Conservation (phyloP, 2,888 invertebrate species). For the Macaria notata region DNA sequence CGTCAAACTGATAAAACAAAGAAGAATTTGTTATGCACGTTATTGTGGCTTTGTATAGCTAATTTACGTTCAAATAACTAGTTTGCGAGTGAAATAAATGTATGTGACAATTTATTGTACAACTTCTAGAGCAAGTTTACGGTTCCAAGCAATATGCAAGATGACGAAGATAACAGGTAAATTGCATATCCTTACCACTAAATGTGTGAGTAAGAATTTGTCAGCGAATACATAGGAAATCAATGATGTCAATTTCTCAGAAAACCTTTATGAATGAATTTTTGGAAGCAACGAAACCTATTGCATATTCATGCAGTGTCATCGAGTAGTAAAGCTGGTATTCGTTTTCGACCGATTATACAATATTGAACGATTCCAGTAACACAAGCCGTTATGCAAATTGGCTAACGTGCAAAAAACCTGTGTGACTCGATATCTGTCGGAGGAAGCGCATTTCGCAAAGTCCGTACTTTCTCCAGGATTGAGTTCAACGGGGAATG, state of each 20-base stretch:
- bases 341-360: slow-evolving; percentile 43
- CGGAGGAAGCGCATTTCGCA: slow-evolving; percentile 36
- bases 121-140: no score
- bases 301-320: slow-evolving; percentile 42
- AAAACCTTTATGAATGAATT: slow-evolving; percentile 45
- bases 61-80: no score
- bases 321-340: slow-evolving; percentile 35
- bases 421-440: slow-evolving; percentile 42
- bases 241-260: slow-evolving; percentile 31
- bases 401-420: slow-evolving; percentile 47
- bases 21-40: not conserved
- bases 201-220: slow-evolving; percentile 7
- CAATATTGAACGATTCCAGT: slow-evolving; percentile 44
- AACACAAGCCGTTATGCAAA: slow-evolving; percentile 51
- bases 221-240: slow-evolving; percentile 10
- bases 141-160: no score
- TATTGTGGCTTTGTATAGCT: no score
- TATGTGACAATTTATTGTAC: no score
- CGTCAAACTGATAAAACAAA: slow-evolving; percentile 5
- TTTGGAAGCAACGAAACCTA: slow-evolving; percentile 36
- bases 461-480: slow-evolving; percentile 39
- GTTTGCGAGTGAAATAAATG: no score
- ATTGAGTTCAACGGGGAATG: slow-evolving; percentile 8
- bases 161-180: no score
- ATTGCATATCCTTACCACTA: no score